Percentiles rank a stretch among this genome's conserved stretches.
These are phyloP conservation scores for Chauna torquata DNA, from an alignment of 2,113 vertebrate species.

Conservation along the genomic window DNA sequence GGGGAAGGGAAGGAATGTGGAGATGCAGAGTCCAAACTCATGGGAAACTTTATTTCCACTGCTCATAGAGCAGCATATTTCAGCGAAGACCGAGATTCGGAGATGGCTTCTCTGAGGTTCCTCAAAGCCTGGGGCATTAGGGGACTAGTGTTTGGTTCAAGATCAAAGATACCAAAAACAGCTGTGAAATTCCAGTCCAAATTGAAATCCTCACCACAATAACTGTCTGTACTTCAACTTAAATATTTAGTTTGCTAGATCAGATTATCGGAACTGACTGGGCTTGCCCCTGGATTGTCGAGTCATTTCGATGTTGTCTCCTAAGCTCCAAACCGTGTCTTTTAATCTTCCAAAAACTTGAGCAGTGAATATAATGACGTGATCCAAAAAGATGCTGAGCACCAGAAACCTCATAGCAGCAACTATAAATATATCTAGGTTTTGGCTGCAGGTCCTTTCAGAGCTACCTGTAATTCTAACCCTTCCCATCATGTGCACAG, in stretches of 20 bases:
- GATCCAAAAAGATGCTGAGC: not conserved
- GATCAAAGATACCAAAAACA: not conserved
- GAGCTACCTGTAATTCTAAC: slow-evolving; percentile 19
- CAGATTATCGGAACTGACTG: not conserved
- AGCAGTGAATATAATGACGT: not conserved
- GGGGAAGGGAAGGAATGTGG: not conserved
- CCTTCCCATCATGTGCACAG: not conserved
- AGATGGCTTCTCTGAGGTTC: not conserved
- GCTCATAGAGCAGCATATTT: not conserved
- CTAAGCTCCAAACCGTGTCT: not conserved
- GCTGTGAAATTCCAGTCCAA: not conserved
- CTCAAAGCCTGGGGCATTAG: not conserved
- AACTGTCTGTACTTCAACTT: not conserved
- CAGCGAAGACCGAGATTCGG: not conserved
- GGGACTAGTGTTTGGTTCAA: not conserved
- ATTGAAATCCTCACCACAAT: not conserved
- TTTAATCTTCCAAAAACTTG: not conserved
- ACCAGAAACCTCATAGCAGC: not conserved
- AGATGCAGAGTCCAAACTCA: not conserved
- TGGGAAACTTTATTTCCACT: not conserved
- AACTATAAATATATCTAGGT: not conserved
- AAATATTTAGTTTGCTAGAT: not conserved
- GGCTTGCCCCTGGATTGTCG: not conserved
- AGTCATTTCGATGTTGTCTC: not conserved
- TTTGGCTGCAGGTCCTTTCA: not conserved